A percentile compares a stretch with the other conserved stretches of the same genome.
Conservation (phyloP, 2,888 invertebrate species). For the Microctonus aethiopoides region DNA sequence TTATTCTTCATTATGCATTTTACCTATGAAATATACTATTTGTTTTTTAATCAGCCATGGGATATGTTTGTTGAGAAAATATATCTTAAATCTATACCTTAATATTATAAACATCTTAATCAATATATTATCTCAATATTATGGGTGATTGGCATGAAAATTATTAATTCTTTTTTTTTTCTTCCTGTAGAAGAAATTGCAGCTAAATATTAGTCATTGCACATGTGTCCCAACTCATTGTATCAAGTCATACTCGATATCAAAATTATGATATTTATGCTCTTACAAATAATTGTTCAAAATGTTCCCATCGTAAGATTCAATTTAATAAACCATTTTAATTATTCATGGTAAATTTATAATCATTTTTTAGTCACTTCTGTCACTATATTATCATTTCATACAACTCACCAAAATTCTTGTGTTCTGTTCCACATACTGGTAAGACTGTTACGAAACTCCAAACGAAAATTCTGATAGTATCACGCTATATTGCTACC, state of each 20-base stretch:
- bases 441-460: slow-evolving; percentile 61
- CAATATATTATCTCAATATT: slow-evolving; percentile 16
- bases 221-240: slow-evolving; percentile 23
- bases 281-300: background rate
- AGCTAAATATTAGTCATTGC: slow-evolving; percentile 22
- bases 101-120: slow-evolving; percentile 11
- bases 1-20: slow-evolving; percentile 20
- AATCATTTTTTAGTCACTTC: background rate
- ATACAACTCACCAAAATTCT: slow-evolving; percentile 55
- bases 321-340: background rate
- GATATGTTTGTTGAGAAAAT: slow-evolving; percentile 63
- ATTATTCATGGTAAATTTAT: background rate
- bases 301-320: background rate
- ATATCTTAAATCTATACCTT: slow-evolving; percentile 49
- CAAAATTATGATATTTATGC: background rate
- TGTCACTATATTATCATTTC: slow-evolving; percentile 1
- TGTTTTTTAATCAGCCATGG: slow-evolving; percentile 52
- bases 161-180: slow-evolving; percentile 26
- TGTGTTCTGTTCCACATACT: slow-evolving; percentile 61
- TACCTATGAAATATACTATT: slow-evolving; percentile 28
- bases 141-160: slow-evolving; percentile 38
- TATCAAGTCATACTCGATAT: background rate
- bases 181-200: background rate
- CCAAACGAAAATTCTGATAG: slow-evolving; percentile 63
- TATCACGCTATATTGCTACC: slow-evolving; percentile 72